phyloP scores from a whole-genome alignment of 2,113 vertebrate genomes.

The Erythrolamprus reginae region DNA sequence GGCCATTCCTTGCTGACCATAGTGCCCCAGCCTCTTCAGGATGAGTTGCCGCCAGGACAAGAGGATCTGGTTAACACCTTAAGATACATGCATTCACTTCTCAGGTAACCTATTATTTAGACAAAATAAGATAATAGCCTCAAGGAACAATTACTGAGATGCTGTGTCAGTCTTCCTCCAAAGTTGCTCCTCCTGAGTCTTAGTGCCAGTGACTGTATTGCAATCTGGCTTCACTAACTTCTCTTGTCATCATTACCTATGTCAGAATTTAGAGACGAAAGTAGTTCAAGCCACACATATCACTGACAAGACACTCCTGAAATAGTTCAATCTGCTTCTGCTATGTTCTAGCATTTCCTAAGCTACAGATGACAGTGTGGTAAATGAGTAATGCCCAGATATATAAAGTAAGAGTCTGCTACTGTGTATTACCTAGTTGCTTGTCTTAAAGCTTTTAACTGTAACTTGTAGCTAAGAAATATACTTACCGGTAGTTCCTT shows the following conservation, averaged over 20 bases:
- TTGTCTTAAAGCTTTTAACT: not conserved
- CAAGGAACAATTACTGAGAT: not conserved
- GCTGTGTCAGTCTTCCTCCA: no score
- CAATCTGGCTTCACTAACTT: not conserved
- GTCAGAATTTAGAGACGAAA: not conserved
- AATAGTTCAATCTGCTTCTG: not conserved
- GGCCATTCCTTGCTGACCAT: constrained; percentile 77
- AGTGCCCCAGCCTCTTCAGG: constrained; percentile 53
- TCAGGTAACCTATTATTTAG: constrained; percentile 67
- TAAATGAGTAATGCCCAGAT: not conserved
- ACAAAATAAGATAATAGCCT: not conserved
- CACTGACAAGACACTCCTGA: not conserved
- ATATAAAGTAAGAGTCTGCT: not conserved
- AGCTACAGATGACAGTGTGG: no score
- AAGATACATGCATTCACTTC: constrained; percentile 76
- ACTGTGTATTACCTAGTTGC: not conserved
- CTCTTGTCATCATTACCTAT: not conserved
- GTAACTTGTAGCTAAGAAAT: not conserved
- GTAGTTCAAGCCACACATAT: not conserved
- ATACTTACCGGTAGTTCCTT: not conserved
- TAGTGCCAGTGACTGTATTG: not conserved
- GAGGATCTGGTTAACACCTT: constrained; percentile 67
- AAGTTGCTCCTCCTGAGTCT: not conserved
- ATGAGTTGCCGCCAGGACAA: constrained; percentile 53
- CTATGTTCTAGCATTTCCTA: not conserved